Evolutionary conservation across 1,140 invertebrate genomes (phyloP).

Genomic region (Latrodectus geometricus): DNA sequence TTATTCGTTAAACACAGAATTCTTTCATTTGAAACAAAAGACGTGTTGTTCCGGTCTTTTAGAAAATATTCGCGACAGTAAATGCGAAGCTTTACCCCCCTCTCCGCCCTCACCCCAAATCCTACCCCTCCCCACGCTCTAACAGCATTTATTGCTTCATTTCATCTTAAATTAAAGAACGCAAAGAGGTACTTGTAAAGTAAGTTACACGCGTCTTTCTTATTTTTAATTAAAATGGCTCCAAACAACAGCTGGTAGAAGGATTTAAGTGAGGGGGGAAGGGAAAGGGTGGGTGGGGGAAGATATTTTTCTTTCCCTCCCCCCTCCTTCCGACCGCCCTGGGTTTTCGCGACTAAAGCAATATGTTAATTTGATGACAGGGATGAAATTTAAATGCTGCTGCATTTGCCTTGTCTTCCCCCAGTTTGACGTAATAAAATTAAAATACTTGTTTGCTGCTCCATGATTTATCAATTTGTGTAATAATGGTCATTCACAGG

Average conservation of each 20-base stretch:
- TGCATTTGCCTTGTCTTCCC: conserved; percentile 48
- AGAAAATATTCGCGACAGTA: conserved; percentile 58
- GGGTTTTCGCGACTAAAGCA: conserved; percentile 21
- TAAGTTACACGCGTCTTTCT: conserved; percentile 59
- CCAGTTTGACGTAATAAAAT: conserved; percentile 59
- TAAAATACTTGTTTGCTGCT: conserved; percentile 60
- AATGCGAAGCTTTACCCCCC: background rate
- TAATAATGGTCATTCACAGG: conserved; percentile 60
- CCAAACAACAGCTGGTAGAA: conserved; percentile 11
- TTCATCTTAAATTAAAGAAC: conserved; percentile 62
- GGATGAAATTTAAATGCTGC: conserved; percentile 61
- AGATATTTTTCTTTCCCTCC: conserved; percentile 17
- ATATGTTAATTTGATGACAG: conserved; percentile 61
- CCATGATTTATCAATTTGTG: conserved; percentile 61
- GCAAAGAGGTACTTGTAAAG: conserved; percentile 59
- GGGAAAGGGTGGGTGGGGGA: background rate
- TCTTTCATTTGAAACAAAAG: conserved; percentile 62
- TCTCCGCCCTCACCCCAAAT: too few species aligned
- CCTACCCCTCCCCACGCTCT: background rate
- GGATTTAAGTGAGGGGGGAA: conserved; percentile 44
- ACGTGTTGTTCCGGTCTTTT: conserved; percentile 56
- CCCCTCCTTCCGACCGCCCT: background rate
- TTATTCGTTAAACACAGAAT: conserved; percentile 59
- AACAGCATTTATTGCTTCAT: conserved; percentile 59
- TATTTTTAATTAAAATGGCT: conserved; percentile 61